phyloP scores from a whole-genome alignment of 2,113 vertebrate species.

The Daubentonia madagascariensis region DNA sequence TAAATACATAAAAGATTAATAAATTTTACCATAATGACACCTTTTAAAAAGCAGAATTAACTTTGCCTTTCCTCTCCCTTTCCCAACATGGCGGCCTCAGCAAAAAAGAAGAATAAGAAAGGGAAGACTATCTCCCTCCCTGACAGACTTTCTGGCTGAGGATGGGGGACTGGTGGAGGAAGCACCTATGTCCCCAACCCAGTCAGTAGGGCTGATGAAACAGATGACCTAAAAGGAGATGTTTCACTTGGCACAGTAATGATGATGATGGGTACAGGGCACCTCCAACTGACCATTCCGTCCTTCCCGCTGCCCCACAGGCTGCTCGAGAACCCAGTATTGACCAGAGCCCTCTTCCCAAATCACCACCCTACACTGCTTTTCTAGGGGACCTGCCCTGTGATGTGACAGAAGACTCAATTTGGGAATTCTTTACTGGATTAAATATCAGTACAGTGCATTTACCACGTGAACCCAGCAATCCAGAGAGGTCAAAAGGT shows the following conservation, averaged over 20 bases:
- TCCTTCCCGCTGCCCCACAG: constrained; percentile 93
- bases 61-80: no score
- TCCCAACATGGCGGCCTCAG: no score
- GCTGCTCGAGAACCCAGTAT: constrained; percentile 92
- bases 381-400: constrained; percentile 95
- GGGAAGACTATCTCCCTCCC: constrained; percentile 91
- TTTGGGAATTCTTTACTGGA: constrained; percentile 93
- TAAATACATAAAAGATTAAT: neutral
- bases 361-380: constrained; percentile 84
- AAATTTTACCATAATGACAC: neutral
- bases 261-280: constrained; percentile 89
- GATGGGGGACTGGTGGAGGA: constrained; percentile 81
- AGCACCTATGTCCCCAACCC: constrained; percentile 88
- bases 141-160: constrained; percentile 91
- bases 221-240: constrained; percentile 92
- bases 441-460: constrained; percentile 87
- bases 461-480: no score
- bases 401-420: constrained; percentile 92
- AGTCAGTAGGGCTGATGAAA: constrained; percentile 95
- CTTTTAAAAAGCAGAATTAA: neutral
- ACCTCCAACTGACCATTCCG: constrained; percentile 90
- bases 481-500: no score
- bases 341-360: constrained; percentile 86
- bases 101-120: constrained; percentile 93
- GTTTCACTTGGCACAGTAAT: constrained; percentile 93